Percentiles rank a stretch among this genome's conserved stretches.
These are phyloP conservation scores for Patella caerulea DNA, from an alignment of 2,888 invertebrate genomes.

Conservation along the genomic window DNA sequence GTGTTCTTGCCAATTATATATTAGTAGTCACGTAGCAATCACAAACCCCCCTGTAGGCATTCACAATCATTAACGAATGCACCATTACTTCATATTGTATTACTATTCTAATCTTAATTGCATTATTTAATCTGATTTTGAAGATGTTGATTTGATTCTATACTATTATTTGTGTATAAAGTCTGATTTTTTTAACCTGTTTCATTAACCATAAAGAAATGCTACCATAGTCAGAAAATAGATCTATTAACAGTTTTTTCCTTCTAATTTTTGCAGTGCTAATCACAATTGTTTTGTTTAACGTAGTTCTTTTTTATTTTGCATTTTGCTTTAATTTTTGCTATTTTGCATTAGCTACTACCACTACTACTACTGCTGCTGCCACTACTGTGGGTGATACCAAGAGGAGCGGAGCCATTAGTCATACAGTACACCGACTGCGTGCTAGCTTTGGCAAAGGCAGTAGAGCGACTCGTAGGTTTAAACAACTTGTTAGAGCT, in stretches of 20 bases:
- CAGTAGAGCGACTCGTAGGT: conserved; percentile 26
- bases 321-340: background rate
- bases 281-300: background rate
- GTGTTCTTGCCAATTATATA: too few relatives aligned
- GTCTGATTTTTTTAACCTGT: too few relatives aligned
- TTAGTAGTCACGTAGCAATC: too few relatives aligned
- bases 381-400: conserved; percentile 14
- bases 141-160: too few relatives aligned
- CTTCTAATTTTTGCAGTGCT: background rate
- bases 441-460: conserved; percentile 36
- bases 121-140: too few relatives aligned
- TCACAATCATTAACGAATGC: too few relatives aligned
- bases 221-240: background rate
- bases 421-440: conserved; percentile 28
- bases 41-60: too few relatives aligned
- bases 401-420: conserved; percentile 6
- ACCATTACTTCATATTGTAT: too few relatives aligned
- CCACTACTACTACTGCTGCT: conserved; percentile 5
- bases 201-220: too few relatives aligned
- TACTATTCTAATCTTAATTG: too few relatives aligned
- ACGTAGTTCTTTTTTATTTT: background rate
- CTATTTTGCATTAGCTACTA: conserved; percentile 9
- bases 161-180: too few relatives aligned
- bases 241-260: background rate
- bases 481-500: background rate